These are phyloP conservation scores for Cottus gobio DNA, from an alignment of 2,113 vertebrate species.

Conservation along the genomic window DNA sequence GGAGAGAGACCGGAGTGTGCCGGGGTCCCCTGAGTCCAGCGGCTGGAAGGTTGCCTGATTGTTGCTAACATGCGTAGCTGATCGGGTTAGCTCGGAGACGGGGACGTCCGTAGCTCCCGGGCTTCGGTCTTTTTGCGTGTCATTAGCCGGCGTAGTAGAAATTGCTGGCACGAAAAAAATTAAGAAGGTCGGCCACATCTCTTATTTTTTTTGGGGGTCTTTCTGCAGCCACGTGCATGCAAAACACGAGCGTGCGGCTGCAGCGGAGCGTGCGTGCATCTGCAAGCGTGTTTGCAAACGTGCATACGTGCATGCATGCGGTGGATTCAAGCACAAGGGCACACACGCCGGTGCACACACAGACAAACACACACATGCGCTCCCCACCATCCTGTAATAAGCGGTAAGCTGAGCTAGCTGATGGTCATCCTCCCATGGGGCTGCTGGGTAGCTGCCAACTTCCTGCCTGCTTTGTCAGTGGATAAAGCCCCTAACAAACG, in stretches of 20 bases:
- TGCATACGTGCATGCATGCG: constrained; percentile 23
- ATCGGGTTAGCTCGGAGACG: constrained; percentile 78
- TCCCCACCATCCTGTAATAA: constrained; percentile 83
- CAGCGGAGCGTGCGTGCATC: constrained; percentile 4
- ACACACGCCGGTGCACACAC: constrained; percentile 12
- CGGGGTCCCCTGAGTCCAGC: constrained; percentile 73
- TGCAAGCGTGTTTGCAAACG: constrained; percentile 19
- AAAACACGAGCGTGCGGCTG: constrained; percentile 7
- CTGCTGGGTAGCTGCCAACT: constrained; percentile 88
- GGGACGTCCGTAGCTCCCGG: constrained; percentile 77
- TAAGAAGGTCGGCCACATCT: constrained; percentile 67
- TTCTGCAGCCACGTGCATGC: constrained; percentile 20
- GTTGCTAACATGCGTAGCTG: constrained; percentile 81
- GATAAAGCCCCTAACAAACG: constrained; percentile 91
- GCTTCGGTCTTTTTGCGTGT: constrained; percentile 75
- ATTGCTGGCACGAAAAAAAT: constrained; percentile 40
- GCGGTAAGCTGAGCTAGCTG: constrained; percentile 91
- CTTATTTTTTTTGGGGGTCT: constrained; percentile 61
- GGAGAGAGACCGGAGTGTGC: constrained; percentile 67
- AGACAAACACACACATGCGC: constrained; percentile 66
- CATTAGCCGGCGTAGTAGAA: constrained; percentile 71
- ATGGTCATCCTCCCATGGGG: constrained; percentile 89
- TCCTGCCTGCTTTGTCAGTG: constrained; percentile 87
- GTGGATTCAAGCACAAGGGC: constrained; percentile 30
- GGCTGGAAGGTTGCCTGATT: constrained; percentile 81